Evolutionary conservation across 2,888 invertebrate species (phyloP), one percentile per base, ranked within the genome.

Genomic region (Pristionchus entomophagus): DNA sequence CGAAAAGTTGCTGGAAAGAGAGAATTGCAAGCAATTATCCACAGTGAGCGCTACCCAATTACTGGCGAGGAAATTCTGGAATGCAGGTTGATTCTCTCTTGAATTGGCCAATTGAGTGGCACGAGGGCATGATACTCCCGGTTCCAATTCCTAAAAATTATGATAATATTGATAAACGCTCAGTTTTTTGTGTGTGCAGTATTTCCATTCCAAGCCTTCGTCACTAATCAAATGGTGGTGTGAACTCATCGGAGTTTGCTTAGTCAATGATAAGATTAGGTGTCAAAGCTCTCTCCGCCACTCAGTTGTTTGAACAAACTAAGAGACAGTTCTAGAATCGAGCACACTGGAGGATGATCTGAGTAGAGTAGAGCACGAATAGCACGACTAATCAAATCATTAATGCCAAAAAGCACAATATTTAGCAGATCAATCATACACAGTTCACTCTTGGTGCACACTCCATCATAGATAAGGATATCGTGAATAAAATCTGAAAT

Each of bases 31-130:
- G n/a, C 56, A 5, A 22, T 56, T 56, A 17, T 22, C 19, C 56
- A n/a, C 5, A 56, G 56, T 22, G 22, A 73, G 41, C 14, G 45
- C 17, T 8, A 84, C 83, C 83, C 83, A 84, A 65, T 84, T 84
- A 6, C 32, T 49, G 4, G 83, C 83, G 65, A 84, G 41, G 35
- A 84, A 84, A 35, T 84, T 51, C 41, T 49, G 83, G 38, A 84
- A 84, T 1, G 45, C 5, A 22, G 45, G 45, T 35, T 84, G 32
- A 10, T 49, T 62, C 29, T 41, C 83, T 65, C 83, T 82, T 17
- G 38, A 29, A n/a, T 38, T 59, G 14, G 56, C 19, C 0, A 82
- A 29, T 59, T 56, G 56, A 56, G n/a, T 19, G 5, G 82, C 82
- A 38, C 59, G 56, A 82, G 38, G 41, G 19, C 82, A 82, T 0